A percentile compares a stretch with the other conserved stretches of the same genome.
Evolutionary conservation across 2,113 vertebrate genomes (phyloP).

Genomic region (Phyllostomus discolor): DNA sequence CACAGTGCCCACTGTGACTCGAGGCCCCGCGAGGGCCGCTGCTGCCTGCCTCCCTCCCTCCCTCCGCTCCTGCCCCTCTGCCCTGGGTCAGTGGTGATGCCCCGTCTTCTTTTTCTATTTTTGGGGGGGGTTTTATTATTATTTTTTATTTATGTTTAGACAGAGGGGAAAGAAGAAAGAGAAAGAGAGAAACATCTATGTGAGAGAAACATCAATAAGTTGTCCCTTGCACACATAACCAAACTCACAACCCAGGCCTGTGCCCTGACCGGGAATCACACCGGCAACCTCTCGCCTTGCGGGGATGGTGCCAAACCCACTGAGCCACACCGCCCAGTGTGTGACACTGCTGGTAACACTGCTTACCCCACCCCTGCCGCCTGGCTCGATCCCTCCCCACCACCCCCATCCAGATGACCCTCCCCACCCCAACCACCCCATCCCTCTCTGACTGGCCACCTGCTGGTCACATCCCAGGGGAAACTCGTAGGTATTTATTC

Average conservation of each 20-base stretch:
- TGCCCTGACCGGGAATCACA: no score
- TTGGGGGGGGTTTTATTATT: no score
- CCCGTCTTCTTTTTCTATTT: neutral
- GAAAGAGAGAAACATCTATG: no score
- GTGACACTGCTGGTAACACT: no score
- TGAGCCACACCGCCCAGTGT: no score
- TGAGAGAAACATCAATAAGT: no score
- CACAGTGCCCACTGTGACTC: neutral
- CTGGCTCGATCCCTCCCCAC: neutral
- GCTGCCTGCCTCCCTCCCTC: neutral
- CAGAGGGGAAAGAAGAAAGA: no score
- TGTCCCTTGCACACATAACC: no score
- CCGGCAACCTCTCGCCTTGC: no score
- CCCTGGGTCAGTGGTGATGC: neutral
- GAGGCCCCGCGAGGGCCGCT: neutral
- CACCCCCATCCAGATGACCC: neutral
- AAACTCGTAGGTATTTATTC: accelerated
- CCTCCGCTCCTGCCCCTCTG: neutral
- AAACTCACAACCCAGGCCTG: no score
- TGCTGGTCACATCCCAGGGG: neutral
- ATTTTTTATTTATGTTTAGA: no score
- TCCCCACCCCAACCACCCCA: neutral
- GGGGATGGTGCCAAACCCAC: no score
- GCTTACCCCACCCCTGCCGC: neutral
- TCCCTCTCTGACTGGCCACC: neutral